These are phyloP conservation scores for Pangasius sanitwongsei DNA, from an alignment of 2,797 vertebrate species.

Conservation along the genomic window DNA sequence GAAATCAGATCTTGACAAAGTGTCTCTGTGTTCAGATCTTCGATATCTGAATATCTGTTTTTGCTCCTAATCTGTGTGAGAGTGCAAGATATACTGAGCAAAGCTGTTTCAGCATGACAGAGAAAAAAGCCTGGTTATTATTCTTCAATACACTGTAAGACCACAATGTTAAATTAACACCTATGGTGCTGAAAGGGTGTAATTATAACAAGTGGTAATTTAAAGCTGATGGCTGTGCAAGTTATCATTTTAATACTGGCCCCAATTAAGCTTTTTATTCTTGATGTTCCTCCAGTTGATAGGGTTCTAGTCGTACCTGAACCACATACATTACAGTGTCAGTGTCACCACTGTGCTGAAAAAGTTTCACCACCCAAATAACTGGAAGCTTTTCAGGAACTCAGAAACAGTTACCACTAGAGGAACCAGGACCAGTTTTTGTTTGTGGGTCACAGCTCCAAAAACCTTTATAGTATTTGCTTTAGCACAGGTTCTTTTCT, in stretches of 20 bases:
- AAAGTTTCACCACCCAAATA: neutral
- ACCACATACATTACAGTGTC: neutral
- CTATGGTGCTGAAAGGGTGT: neutral
- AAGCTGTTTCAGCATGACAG: neutral
- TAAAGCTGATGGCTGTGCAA: neutral
- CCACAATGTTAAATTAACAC: constrained; percentile 6
- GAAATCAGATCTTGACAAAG: neutral
- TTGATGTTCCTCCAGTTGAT: neutral
- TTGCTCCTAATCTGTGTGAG: neutral
- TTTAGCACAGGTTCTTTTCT: neutral
- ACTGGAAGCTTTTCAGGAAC: neutral
- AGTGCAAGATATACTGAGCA: neutral
- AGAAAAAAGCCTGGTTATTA: neutral
- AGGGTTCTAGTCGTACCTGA: neutral
- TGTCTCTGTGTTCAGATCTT: neutral
- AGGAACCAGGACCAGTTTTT: neutral
- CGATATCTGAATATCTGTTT: neutral
- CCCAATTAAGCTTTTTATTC: neutral
- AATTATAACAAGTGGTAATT: constrained; percentile 5
- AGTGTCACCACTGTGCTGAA: neutral
- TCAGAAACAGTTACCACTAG: neutral
- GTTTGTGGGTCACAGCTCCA: neutral
- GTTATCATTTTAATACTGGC: neutral
- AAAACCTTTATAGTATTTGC: neutral
- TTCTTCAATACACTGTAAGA: neutral